A percentile compares a stretch with the other conserved stretches of the same genome.
Evolutionary conservation across 2,113 vertebrate genomes (phyloP).

Genomic region (Chinchilla lanigera): DNA sequence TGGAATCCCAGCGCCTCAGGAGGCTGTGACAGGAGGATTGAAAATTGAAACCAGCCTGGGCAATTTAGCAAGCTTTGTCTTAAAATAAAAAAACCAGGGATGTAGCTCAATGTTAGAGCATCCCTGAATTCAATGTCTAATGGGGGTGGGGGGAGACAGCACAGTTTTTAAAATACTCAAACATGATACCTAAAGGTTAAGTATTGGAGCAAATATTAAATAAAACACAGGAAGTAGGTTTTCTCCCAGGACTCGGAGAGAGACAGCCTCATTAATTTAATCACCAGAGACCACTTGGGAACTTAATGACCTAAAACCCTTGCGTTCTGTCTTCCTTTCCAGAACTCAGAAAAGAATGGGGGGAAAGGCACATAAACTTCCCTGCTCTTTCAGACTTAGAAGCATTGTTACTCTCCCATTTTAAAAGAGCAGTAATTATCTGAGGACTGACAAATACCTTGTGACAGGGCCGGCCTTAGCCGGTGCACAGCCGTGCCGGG

Average conservation of each 20-base stretch:
- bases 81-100: background rate
- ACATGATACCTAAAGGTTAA: background rate
- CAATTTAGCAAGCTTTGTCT: background rate
- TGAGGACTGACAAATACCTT: background rate
- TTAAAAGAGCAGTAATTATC: background rate
- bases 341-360: background rate
- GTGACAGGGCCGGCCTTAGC: background rate
- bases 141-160: no score
- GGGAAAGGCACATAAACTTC: background rate
- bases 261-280: slow-evolving; percentile 49
- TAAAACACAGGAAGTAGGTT: slow-evolving; percentile 54
- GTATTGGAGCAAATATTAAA: slow-evolving; percentile 44
- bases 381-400: background rate
- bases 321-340: background rate
- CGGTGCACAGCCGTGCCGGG: background rate
- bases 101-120: background rate
- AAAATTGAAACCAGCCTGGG: background rate
- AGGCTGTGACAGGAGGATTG: background rate
- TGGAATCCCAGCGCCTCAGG: background rate
- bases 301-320: slow-evolving; percentile 55
- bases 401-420: background rate
- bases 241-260: slow-evolving; percentile 49
- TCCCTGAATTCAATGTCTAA: background rate
- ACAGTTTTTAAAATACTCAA: background rate
- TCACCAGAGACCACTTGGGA: slow-evolving; percentile 36